Conservation (phyloP, 2,113 vertebrate species). For the Myrmecobius fasciatus region DNA sequence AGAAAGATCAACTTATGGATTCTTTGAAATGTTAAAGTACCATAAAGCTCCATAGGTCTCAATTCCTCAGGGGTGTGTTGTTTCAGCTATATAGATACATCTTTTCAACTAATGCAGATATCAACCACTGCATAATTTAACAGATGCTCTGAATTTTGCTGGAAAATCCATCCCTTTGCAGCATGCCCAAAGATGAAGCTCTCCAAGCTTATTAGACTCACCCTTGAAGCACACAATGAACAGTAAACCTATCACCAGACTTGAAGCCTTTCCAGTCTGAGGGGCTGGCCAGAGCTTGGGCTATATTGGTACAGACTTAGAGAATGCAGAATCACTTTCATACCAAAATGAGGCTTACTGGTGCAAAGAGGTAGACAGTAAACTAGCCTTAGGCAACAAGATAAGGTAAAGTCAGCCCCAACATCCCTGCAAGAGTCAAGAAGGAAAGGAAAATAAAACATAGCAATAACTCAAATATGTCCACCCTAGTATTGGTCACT, state of each 20-base stretch:
- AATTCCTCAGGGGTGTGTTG: neutral
- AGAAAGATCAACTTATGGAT: neutral
- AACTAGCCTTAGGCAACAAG: neutral
- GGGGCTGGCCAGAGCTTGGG: neutral
- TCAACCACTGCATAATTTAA: neutral
- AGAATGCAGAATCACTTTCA: neutral
- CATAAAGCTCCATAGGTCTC: neutral
- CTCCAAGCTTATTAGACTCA: neutral
- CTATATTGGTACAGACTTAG: neutral
- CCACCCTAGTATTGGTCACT: neutral
- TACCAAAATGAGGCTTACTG: neutral
- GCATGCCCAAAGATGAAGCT: neutral
- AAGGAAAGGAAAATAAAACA: neutral
- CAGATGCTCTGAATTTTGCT: neutral
- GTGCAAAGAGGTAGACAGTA: neutral
- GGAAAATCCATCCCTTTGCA: neutral
- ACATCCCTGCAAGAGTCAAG: neutral
- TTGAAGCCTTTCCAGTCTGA: neutral
- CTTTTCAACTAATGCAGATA: neutral
- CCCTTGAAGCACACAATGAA: neutral
- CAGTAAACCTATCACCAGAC: neutral
- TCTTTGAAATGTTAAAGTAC: neutral
- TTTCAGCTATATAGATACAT: neutral
- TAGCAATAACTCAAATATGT: neutral
- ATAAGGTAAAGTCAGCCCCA: neutral